Conservation (phyloP, 2,888 invertebrate species). For the Sarcophaga subvicina region DNA sequence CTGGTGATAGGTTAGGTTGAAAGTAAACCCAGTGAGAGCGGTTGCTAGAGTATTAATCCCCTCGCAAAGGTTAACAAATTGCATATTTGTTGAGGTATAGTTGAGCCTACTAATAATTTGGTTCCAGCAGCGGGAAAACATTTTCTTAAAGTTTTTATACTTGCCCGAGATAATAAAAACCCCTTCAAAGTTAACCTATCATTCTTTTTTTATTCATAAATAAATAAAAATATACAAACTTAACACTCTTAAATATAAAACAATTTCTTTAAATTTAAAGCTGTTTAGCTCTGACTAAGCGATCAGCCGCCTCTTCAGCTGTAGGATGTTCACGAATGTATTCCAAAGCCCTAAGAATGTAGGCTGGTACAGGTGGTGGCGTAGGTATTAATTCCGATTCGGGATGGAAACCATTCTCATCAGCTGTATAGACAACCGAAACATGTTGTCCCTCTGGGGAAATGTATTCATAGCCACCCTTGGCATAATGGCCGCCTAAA, state of each 20-base stretch:
- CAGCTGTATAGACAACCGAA: conserved; percentile 75
- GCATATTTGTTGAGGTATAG: no score
- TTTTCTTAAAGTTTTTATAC: no score
- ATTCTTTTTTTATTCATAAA: conserved; percentile 25
- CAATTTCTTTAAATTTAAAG: conserved; percentile 55
- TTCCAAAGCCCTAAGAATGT: conserved; percentile 73
- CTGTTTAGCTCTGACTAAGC: conserved; percentile 72
- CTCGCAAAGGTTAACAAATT: no score
- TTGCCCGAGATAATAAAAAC: no score
- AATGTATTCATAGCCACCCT: conserved; percentile 72
- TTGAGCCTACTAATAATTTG: no score
- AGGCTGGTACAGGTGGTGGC: conserved; percentile 77
- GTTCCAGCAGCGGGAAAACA: no score
- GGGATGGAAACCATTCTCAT: conserved; percentile 78
- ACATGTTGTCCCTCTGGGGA: conserved; percentile 78
- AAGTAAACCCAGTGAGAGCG: no score
- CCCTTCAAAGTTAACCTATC: neutral
- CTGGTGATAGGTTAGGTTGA: no score
- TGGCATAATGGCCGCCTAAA: conserved; percentile 82
- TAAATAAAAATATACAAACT: conserved; percentile 36
- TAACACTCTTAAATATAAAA: neutral
- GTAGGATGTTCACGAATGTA: conserved; percentile 77
- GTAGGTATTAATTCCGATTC: conserved; percentile 76
- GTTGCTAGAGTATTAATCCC: no score
- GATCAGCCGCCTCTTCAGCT: conserved; percentile 76